Evolutionary conservation across 2,113 vertebrate species (phyloP), one percentile per base, ranked within the genome.

Genomic region (Sander vitreus): DNA sequence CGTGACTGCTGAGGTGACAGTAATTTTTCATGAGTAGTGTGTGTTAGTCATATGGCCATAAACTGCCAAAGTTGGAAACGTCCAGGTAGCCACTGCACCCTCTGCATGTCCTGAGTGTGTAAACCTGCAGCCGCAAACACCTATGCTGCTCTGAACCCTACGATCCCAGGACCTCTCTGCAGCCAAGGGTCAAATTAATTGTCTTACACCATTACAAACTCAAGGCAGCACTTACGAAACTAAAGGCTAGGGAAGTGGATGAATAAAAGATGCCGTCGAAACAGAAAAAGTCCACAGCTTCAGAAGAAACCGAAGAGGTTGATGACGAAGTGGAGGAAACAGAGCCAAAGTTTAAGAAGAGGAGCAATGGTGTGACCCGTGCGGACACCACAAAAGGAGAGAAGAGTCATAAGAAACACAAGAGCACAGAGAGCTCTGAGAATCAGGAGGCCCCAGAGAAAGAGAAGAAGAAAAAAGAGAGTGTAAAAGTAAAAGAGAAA

Each of bases 191-290:
- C 93, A 96, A 91, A 94, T 93, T 90, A 94, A 90, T 93, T 93
- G 93, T 93, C 93, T 95, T 93, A 94, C 94, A 88, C 81, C 76
- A 68, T 90, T 78, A 92, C 91, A 94, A 94, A 94, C 88, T 80
- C 84, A 88, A 91, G 85, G 90, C 85, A 91, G 84, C 83, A 76
- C 77, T 93, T 91, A 91, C 73, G 92, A 92, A 92, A 93, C 92
- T 87, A 87, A 93, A 89, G 76, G 85, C 86, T 78, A 81, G 86
- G 91, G 90, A 93, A 95, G 90, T 84, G 86, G 86, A 96, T 97
- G 79, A 98, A 98, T 98, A 96, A 98, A 94, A 97, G 94, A 98
- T 97, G 94, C 82, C 89, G 55, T 93, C 81, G 70, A 96, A 97
- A 95, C 94, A 95, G 94, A 95, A 97, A 96, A 96, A 96, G 91